Evolutionary conservation across 2,797 vertebrate species (phyloP).

Genomic region (Gephyroberyx darwinii): DNA sequence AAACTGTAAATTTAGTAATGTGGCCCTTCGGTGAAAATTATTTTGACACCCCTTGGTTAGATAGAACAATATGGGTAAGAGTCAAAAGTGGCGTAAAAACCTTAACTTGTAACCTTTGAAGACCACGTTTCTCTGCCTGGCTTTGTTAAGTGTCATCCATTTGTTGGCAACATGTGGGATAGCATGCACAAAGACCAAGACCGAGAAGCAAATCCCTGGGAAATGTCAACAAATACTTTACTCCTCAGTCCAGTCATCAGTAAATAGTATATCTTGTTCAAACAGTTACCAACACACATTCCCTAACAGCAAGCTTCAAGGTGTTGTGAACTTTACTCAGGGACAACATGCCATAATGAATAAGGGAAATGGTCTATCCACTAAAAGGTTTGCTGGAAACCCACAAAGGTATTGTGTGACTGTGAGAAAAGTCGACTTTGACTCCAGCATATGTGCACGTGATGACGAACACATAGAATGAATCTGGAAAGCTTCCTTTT

Average conservation of each 20-base stretch:
- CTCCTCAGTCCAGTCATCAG: conserved; percentile 55
- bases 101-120: conserved; percentile 29
- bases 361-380: conserved; percentile 12
- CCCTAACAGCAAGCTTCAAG: conserved; percentile 44
- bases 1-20: no score
- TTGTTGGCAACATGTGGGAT: conserved; percentile 52
- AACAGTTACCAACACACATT: conserved; percentile 59
- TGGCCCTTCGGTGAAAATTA: no score
- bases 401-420: not conserved
- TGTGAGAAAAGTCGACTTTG: not conserved
- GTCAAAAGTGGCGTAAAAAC: conserved; percentile 39
- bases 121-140: conserved; percentile 37
- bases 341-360: not conserved
- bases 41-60: not conserved
- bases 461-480: not conserved
- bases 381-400: conserved; percentile 7
- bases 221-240: conserved; percentile 79
- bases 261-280: conserved; percentile 67
- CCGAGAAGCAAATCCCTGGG: conserved; percentile 68
- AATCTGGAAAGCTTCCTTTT: no score
- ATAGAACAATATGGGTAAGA: conserved; percentile 3
- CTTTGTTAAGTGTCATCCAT: conserved; percentile 46
- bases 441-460: not conserved
- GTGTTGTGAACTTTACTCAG: conserved; percentile 63
- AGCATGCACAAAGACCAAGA: conserved; percentile 53